Evolutionary conservation across 2,797 vertebrate genomes (phyloP), one percentile per base, ranked within the genome.

Genomic region (Halcyon leucocephala): DNA sequence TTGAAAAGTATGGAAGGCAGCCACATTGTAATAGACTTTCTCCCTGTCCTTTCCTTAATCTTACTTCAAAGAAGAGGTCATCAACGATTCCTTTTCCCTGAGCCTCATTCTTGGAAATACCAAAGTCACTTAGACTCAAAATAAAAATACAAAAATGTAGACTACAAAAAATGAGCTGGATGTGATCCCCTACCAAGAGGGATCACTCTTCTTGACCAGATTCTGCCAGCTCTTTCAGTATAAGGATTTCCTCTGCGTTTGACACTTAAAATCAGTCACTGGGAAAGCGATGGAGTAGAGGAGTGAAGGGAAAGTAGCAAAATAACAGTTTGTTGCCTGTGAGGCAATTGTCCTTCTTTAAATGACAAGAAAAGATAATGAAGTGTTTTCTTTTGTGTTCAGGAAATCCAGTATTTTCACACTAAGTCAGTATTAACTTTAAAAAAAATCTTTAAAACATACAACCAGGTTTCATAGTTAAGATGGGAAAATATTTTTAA

Each of bases 61-160:
- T 65, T 48, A 85, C 78, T 92, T 95, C 89, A 96, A 96, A 96
- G 90, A 84, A 86, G 92, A 90, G 86, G 88, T 96, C 70, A 94
- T 55, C 71, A 80, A 77, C 22, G 70, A 77, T 79, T 83, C 72
- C 52, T 94, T 76, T 89, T 18, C 46, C 22, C 42, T 0, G 2
- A 87, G 55, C 22, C 78, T 86, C 29, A 19, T 62, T 73, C 60
- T 92, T 93, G 78, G 31, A 92, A 93, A 64, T 60, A 82, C 19
- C 46, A 41, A 90, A 82, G 49, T 51, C 6, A 62, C 44, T 90
- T 82, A 44, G 49, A 67, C 7, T 61, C 12, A 70, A 7, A 41
- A 42, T 29, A 65, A n/a, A 66, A n/a, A 25, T 11, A 60, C 7
- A 9, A 85, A 88, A 83, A 87, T 8, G 16, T 17, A 25, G 52